Evolutionary conservation across 1,140 invertebrate genomes (phyloP).

Genomic region (Epicauta chinensis): DNA sequence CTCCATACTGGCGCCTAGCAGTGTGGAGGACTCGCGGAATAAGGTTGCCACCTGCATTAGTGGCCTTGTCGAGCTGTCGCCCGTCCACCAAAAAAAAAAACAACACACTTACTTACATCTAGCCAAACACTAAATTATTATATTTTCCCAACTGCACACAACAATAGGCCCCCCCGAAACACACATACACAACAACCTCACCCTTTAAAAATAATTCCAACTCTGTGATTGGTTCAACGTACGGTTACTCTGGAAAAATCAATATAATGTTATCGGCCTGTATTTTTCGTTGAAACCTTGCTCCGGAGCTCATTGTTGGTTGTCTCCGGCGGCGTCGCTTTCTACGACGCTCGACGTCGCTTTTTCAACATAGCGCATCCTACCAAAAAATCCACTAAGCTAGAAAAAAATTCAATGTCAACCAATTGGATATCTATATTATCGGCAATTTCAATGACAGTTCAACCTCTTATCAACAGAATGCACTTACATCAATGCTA

Average conservation of each 20-base stretch:
- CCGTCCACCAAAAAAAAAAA: conserved; percentile 30
- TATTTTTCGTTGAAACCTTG: conserved; percentile 41
- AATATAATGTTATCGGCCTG: conserved; percentile 43
- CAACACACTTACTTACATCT: conserved; percentile 35
- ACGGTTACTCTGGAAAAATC: conserved; percentile 44
- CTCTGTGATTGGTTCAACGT: conserved; percentile 45
- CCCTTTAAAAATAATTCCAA: conserved; percentile 45
- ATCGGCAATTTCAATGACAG: no score
- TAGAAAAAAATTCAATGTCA: conserved; percentile 24
- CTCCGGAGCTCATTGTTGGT: conserved; percentile 36
- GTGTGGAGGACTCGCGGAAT: conserved; percentile 60
- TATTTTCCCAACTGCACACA: no score
- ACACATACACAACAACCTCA: conserved; percentile 41
- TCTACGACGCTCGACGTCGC: conserved; percentile 34
- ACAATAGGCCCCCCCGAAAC: no score
- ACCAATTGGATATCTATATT: neutral
- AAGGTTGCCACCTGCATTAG: conserved; percentile 63
- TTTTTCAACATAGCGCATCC: conserved; percentile 38
- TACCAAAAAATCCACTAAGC: conserved; percentile 28
- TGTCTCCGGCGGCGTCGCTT: conserved; percentile 40
- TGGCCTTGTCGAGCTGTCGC: conserved; percentile 33
- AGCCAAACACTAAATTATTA: neutral
- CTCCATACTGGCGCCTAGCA: conserved; percentile 57
- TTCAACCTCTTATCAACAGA: no score
- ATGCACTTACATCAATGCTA: no score